Evolutionary conservation across 2,797 vertebrate species (phyloP).

Genomic region (Gambusia yucatana): DNA sequence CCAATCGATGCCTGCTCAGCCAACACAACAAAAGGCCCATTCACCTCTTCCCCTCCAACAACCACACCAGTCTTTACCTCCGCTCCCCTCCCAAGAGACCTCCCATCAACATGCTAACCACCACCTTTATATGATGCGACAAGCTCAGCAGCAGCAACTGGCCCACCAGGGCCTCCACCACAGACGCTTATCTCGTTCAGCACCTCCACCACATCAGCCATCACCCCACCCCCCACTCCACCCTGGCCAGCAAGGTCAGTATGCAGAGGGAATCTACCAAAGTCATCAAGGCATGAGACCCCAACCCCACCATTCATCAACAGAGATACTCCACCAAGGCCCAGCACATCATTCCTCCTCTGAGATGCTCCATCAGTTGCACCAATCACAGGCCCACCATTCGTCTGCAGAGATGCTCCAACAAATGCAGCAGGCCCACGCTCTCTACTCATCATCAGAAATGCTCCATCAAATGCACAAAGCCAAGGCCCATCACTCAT

Average conservation of each 20-base stretch:
- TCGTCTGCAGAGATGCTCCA: constrained; percentile 62
- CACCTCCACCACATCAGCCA: constrained; percentile 69
- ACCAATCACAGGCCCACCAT: constrained; percentile 61
- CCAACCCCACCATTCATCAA: constrained; percentile 68
- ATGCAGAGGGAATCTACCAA: constrained; percentile 73
- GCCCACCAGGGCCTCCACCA: constrained; percentile 59
- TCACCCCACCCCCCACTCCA: constrained; percentile 53
- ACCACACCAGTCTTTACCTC: constrained; percentile 82
- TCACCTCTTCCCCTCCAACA: constrained; percentile 75
- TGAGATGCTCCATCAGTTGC: constrained; percentile 67
- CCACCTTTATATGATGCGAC: constrained; percentile 73
- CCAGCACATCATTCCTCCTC: constrained; percentile 57
- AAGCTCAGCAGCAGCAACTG: constrained; percentile 72
- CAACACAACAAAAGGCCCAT: constrained; percentile 71
- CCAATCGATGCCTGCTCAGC: constrained; percentile 81
- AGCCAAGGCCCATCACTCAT: constrained; percentile 63
- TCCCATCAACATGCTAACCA: constrained; percentile 62
- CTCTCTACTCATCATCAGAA: constrained; percentile 63
- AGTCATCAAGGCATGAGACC: constrained; percentile 63
- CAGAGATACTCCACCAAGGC: constrained; percentile 64
- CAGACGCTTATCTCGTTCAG: constrained; percentile 71
- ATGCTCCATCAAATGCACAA: constrained; percentile 73
- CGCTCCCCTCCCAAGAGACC: constrained; percentile 75
- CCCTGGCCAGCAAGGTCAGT: constrained; percentile 58
- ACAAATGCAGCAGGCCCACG: constrained; percentile 60